phyloP scores from a whole-genome alignment of 1,140 invertebrate species.

The Thaumetopoea pityocampa region DNA sequence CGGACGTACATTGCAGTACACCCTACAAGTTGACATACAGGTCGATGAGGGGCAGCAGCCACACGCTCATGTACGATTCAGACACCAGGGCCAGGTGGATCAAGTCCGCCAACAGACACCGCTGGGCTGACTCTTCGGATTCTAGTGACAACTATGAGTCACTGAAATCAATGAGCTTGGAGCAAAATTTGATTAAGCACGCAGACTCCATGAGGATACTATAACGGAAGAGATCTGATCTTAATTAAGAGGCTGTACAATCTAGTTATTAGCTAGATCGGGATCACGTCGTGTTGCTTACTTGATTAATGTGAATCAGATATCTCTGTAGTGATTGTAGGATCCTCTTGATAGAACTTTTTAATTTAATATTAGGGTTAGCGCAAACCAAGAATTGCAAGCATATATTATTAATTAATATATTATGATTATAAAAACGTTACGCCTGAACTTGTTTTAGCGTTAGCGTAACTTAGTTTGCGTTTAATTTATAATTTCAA shows the following conservation, averaged over 20 bases:
- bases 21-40: conserved; percentile 53
- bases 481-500: too few relatives aligned
- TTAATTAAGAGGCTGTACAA: conserved; percentile 34
- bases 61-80: conserved; percentile 58
- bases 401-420: too few relatives aligned
- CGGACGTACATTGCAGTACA: conserved; percentile 64
- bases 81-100: conserved; percentile 52
- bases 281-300: conserved; percentile 25
- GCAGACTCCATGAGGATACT: conserved; percentile 65
- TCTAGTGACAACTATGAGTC: conserved; percentile 55
- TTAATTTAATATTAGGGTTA: neutral
- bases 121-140: conserved; percentile 50
- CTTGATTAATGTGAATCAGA: conserved; percentile 1
- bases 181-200: conserved; percentile 58
- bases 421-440: neutral
- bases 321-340: neutral
- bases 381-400: too few relatives aligned
- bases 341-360: neutral
- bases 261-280: conserved; percentile 40
- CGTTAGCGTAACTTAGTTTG: too few relatives aligned
- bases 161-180: conserved; percentile 42
- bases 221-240: conserved; percentile 39
- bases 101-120: conserved; percentile 32
- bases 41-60: conserved; percentile 42
- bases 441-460: too few relatives aligned